Base-by-base conservation (phyloP, 2,888 invertebrate species). In the Allacma fusca region DNA sequence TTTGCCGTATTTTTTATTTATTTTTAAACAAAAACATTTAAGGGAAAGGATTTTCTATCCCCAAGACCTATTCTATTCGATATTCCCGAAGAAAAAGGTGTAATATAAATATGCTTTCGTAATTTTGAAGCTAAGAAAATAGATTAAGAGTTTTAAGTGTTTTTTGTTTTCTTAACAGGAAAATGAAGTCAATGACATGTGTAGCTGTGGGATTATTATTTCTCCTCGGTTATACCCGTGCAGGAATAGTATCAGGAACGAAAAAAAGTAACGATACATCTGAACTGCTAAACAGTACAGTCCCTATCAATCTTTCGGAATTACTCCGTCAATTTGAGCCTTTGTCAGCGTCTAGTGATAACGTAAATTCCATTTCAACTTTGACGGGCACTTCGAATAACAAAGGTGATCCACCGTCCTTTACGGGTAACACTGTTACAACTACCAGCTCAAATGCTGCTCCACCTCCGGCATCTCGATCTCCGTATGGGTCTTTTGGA, bases 151-250 rank as follows among this genome's bases (percentile, higher is more conserved):
- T 40, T 9, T 9, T 13, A 40, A 9, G 5, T 40, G 5, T 40
- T 5, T 40, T 59, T 59, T 59, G n/a, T 59, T 59, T 19, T 21
- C n/a, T 59, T 23, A 59, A 21, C 59, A 59, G 59, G 19, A 59
- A 59, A 59, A 59, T 59, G 59, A 59, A 59, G 59, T n/a, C 40
- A 59, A 59, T 23, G 9, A 13, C 59, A 59, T 19, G 7, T n/a
- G 7, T n/a, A 19, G 59, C 19, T 7, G 12, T 59, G 59, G 59
- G 59, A 59, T 23, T 59, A n/a, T 7, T 59, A 5, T 7, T 59
- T 59, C 5, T 59, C 13, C 12, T 7, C 9, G n/a, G 23, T 59
- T n/a, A 23, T n/a, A n/a, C n/a, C 7, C 59, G 13, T 40, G 59
- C 12, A 59, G 59, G 12, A 59, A 21, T 5, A 5, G 19, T 59